phyloP scores from a whole-genome alignment of 2,113 vertebrate genomes.

The Gobio gobio region DNA sequence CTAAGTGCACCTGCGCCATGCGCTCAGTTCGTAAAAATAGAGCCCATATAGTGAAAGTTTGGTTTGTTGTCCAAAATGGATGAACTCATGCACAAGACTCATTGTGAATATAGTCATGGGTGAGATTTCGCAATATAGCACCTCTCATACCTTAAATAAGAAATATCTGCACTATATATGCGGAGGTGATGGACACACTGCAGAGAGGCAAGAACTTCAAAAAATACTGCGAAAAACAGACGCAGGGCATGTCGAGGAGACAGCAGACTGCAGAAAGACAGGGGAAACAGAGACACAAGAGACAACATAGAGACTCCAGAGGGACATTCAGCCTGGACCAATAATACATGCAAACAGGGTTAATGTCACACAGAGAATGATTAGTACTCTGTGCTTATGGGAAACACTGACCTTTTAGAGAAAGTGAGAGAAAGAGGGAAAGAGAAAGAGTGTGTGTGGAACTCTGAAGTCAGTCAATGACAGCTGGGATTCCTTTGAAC shows the following conservation, averaged over 20 bases:
- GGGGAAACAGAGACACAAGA: background rate
- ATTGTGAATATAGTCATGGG: background rate
- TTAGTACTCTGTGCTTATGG: constrained; percentile 32
- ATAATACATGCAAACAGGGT: constrained; percentile 16
- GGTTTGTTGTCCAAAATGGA: too few species aligned
- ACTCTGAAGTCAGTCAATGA: constrained; percentile 24
- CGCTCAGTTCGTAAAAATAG: too few species aligned
- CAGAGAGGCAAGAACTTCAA: constrained; percentile 22
- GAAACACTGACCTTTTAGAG: constrained; percentile 40
- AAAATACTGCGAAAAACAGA: background rate
- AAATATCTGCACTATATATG: background rate
- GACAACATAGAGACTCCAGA: background rate
- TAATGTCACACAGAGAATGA: constrained; percentile 19
- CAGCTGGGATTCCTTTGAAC: constrained; percentile 35
- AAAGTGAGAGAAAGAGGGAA: constrained; percentile 27
- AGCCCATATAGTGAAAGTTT: background rate
- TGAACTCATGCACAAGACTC: background rate
- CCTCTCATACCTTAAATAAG: constrained; percentile 16
- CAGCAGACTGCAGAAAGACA: background rate
- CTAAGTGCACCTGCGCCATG: too few species aligned
- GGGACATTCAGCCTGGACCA: constrained; percentile 1
- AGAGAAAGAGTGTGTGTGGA: constrained; percentile 8
- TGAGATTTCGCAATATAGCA: constrained; percentile 9
- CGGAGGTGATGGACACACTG: constrained; percentile 6
- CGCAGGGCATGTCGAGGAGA: background rate